Percentiles rank a stretch among this genome's conserved stretches.
Conservation (phyloP, 2,888 invertebrate species). For the Nymphalis polychloros region DNA sequence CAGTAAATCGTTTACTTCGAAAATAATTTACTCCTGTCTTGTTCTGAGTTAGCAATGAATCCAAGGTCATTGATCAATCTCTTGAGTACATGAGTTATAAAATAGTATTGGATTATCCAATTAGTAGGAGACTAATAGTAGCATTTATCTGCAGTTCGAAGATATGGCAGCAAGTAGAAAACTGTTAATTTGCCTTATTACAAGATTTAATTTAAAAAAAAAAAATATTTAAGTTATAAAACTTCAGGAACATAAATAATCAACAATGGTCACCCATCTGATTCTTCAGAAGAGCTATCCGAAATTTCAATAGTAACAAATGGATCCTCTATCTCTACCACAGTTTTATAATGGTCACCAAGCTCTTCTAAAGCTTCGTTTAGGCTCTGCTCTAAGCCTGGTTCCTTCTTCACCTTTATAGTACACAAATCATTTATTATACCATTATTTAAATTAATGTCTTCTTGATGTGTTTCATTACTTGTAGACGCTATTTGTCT, state of each 20-base stretch:
- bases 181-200: too few species aligned
- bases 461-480: conserved; percentile 7
- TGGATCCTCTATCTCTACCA: conserved; percentile 60
- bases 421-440: conserved; percentile 9
- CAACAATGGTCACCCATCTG: not conserved
- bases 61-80: too few species aligned
- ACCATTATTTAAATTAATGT: not conserved
- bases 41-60: too few species aligned
- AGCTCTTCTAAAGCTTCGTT: conserved; percentile 47
- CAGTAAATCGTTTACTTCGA: too few species aligned
- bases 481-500: not conserved
- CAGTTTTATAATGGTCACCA: conserved; percentile 50
- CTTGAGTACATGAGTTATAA: too few species aligned
- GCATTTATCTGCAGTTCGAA: too few species aligned
- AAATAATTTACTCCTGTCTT: too few species aligned
- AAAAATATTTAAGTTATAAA: not conserved
- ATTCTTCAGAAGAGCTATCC: conserved; percentile 54
- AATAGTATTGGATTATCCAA: too few species aligned
- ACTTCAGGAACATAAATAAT: not conserved
- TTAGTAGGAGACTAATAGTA: too few species aligned
- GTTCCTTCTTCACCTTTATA: conserved; percentile 42
- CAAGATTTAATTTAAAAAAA: too few species aligned
- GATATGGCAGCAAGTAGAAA: too few species aligned
- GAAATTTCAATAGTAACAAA: conserved; percentile 63
- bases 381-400: conserved; percentile 36